Evolutionary conservation across 53 echinoderm and acorn worm species (phyloP).

Genomic region (Luidia sarsii): DNA sequence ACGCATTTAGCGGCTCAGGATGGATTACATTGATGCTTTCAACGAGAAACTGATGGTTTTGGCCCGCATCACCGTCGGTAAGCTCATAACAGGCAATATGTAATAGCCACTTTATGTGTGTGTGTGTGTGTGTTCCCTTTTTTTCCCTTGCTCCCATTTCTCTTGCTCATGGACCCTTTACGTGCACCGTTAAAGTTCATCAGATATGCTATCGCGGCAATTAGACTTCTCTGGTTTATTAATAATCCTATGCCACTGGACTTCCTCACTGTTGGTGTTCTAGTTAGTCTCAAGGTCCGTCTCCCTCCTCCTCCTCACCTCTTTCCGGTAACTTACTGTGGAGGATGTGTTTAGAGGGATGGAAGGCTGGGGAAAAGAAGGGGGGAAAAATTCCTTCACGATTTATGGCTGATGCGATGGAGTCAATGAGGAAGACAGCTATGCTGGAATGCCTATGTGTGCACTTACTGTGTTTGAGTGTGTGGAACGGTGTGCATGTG

Average conservation of each 20-base stretch:
- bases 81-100: constrained; percentile 39
- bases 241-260: too few species aligned
- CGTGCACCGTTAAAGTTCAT: too few species aligned
- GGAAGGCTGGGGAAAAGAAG: too few species aligned
- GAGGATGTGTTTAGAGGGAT: constrained; percentile 7
- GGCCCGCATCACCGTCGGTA: constrained; percentile 49
- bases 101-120: constrained; percentile 13
- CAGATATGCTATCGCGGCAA: too few species aligned
- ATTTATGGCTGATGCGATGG: constrained; percentile 36
- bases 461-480: too few species aligned
- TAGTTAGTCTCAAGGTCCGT: constrained; percentile 21
- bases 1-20: not conserved
- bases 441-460: constrained; percentile 25
- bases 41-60: constrained; percentile 53
- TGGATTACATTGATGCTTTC: constrained; percentile 55
- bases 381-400: constrained; percentile 51
- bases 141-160: not conserved
- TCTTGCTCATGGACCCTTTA: constrained; percentile 1
- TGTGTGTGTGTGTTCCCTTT: too few species aligned
- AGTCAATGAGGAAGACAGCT: constrained; percentile 24
- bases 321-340: constrained; percentile 27
- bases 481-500: not conserved
- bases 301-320: not conserved
- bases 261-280: constrained; percentile 59
- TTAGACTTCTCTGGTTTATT: too few species aligned